A percentile compares a stretch with the other conserved stretches of the same genome.
Conservation (phyloP, 1,140 invertebrate species). For the Mycetomoellerius zeteki region DNA sequence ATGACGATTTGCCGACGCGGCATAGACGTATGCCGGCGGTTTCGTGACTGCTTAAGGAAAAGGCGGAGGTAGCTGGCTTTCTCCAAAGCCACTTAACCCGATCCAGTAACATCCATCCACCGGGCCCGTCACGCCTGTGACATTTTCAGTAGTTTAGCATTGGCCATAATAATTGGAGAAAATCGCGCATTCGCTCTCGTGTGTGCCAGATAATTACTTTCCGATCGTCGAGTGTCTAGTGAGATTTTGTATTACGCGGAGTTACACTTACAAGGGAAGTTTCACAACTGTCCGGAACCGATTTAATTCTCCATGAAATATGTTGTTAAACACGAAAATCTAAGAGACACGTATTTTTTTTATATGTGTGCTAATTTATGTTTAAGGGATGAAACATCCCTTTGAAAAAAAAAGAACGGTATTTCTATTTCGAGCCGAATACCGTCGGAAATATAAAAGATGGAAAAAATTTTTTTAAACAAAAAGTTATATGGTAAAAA, state of each 20-base stretch:
- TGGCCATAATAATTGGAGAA: neutral
- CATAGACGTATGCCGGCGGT: conserved; percentile 34
- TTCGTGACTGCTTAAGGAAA: conserved; percentile 78
- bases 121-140: conserved; percentile 79
- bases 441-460: too few species aligned
- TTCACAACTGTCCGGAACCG: too few species aligned
- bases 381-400: too few species aligned
- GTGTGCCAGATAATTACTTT: conserved; percentile 8
- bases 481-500: too few species aligned
- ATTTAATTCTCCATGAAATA: too few species aligned
- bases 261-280: too few species aligned
- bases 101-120: conserved; percentile 86
- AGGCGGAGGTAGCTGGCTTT: conserved; percentile 81
- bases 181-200: conserved; percentile 2
- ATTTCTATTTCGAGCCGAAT: too few species aligned
- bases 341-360: too few species aligned
- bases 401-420: too few species aligned
- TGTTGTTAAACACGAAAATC: too few species aligned
- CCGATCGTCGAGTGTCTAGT: neutral
- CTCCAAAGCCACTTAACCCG: conserved; percentile 86
- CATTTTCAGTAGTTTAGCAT: conserved; percentile 74
- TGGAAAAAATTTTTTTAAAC: too few species aligned
- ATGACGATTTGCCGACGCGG: conserved; percentile 40
- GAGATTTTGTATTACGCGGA: neutral
- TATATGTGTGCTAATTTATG: too few species aligned